phyloP scores from a whole-genome alignment of 2,888 invertebrate genomes.

The Sialis fuliginosa region DNA sequence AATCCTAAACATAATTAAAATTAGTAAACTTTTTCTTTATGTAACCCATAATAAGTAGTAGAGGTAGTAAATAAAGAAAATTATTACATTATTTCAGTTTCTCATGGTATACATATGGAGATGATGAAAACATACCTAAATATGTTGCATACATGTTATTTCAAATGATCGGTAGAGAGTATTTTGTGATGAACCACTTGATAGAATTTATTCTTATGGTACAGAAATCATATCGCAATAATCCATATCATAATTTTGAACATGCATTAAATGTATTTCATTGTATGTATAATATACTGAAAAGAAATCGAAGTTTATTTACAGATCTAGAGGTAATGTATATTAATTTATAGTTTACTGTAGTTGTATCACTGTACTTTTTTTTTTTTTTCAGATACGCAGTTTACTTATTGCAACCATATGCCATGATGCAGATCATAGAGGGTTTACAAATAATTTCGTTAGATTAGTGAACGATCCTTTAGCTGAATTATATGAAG shows the following conservation, averaged over 20 bases:
- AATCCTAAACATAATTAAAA: too few species aligned
- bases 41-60: too few species aligned
- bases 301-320: constrained; percentile 28
- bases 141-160: constrained; percentile 32
- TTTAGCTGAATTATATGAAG: constrained; percentile 33
- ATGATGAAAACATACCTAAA: constrained; percentile 31
- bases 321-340: constrained; percentile 28
- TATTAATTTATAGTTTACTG: not conserved
- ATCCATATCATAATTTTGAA: constrained; percentile 42
- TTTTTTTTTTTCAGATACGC: constrained; percentile 23
- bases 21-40: too few species aligned
- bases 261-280: constrained; percentile 45
- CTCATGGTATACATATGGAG: constrained; percentile 35
- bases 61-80: too few species aligned
- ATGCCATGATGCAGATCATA: constrained; percentile 45
- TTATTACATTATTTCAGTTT: constrained; percentile 22
- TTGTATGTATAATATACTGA: constrained; percentile 36
- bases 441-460: constrained; percentile 42
- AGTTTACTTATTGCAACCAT: constrained; percentile 36
- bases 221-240: constrained; percentile 29
- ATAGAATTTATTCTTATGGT: constrained; percentile 32
- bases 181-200: constrained; percentile 23
- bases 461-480: constrained; percentile 33
- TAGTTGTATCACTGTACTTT: too few species aligned
- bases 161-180: constrained; percentile 26